A percentile compares a stretch with the other conserved stretches of the same genome.
Conservation (phyloP, 2,888 invertebrate genomes). For the Callyntrura guangdongensis region DNA sequence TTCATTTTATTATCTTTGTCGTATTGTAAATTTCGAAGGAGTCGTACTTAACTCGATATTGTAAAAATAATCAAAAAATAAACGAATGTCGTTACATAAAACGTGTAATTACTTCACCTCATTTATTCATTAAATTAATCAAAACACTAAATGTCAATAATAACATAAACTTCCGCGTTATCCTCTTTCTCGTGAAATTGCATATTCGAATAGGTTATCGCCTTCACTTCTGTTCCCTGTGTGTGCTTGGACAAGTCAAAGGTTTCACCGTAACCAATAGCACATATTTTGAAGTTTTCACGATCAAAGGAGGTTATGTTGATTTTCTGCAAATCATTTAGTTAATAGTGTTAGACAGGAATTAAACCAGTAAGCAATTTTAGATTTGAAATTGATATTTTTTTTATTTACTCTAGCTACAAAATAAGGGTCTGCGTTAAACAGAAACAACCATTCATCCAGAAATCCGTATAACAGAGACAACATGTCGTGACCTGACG, state of each 20-base stretch:
- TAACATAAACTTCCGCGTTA: slow-evolving; percentile 96
- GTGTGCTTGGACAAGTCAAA: slow-evolving; percentile 97
- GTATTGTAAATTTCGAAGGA: neutral
- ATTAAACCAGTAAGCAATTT: too few species aligned
- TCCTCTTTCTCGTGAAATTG: slow-evolving; percentile 91
- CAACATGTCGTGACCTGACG: slow-evolving; percentile 95
- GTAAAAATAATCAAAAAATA: too few species aligned
- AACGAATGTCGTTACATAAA: too few species aligned
- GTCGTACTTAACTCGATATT: too few species aligned
- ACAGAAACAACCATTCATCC: slow-evolving; percentile 97
- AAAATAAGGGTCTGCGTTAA: slow-evolving; percentile 96
- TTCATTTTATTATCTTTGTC: too few species aligned
- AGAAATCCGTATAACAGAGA: slow-evolving; percentile 96
- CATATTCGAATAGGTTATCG: slow-evolving; percentile 99
- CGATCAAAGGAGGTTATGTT: slow-evolving; percentile 94
- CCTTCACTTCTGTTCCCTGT: slow-evolving; percentile 99
- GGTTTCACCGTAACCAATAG: slow-evolving; percentile 94
- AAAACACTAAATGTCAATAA: slow-evolving; percentile 94
- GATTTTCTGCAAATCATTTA: slow-evolving; percentile 88
- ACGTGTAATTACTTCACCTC: too few species aligned
- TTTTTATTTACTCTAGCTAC: slow-evolving; percentile 90
- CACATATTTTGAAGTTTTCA: slow-evolving; percentile 93
- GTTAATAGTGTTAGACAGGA: neutral
- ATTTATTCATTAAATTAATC: too few species aligned
- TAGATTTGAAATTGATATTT: too few species aligned